Conservation (phyloP, 2,797 vertebrate species). For the Galago senegalensis region DNA sequence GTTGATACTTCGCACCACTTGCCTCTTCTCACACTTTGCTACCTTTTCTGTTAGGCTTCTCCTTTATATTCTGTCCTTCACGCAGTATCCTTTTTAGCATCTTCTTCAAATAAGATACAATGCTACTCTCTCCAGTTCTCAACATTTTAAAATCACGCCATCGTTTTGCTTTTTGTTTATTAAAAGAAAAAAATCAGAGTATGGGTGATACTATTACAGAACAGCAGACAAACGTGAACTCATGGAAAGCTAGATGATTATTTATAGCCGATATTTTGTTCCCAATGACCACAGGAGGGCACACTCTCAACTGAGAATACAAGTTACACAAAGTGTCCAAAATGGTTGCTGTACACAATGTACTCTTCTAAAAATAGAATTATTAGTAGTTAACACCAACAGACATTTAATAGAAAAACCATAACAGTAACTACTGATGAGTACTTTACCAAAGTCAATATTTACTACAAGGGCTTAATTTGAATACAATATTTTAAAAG, state of each 20-base stretch:
- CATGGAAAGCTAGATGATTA: background rate
- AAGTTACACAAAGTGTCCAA: conserved; percentile 25
- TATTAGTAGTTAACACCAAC: conserved; percentile 39
- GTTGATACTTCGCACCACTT: background rate
- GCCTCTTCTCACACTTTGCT: background rate
- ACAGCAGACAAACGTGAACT: background rate
- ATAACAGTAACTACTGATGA: background rate
- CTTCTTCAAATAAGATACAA: conserved; percentile 31
- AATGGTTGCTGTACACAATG: background rate
- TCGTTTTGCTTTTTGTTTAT: background rate
- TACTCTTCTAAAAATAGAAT: conserved; percentile 46
- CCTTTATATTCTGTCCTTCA: background rate
- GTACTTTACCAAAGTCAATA: background rate
- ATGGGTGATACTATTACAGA: background rate
- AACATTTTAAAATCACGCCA: conserved; percentile 25
- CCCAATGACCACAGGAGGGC: conserved; percentile 78
- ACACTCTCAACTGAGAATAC: conserved; percentile 8
- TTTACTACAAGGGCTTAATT: conserved; percentile 39
- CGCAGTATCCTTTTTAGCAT: background rate
- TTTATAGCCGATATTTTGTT: conserved; percentile 8
- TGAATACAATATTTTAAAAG: conserved; percentile 60
- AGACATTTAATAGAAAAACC: conserved; percentile 25
- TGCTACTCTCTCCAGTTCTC: background rate
- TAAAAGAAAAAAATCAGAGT: conserved; percentile 36
- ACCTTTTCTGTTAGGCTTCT: background rate